Conservation (phyloP, 2,888 invertebrate genomes). For the Dysmachus trigonus region DNA sequence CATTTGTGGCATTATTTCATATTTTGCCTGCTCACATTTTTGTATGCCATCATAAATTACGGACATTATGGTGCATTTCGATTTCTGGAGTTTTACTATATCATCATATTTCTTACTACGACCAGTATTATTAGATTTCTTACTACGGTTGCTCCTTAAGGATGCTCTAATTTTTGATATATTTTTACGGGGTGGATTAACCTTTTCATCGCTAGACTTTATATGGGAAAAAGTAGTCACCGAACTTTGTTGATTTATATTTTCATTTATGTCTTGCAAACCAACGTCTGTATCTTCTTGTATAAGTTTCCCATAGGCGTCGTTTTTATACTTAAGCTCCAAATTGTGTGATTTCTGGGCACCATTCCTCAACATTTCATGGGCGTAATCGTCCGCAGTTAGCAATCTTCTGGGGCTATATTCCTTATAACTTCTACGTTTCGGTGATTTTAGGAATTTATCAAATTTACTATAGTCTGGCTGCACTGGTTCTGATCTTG, state of each 20-base stretch:
- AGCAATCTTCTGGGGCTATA: not conserved
- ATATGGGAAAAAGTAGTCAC: not conserved
- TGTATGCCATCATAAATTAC: slow-evolving; percentile 43
- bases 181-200: not conserved
- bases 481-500: not conserved
- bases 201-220: not conserved
- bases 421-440: not conserved
- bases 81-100: slow-evolving; percentile 36
- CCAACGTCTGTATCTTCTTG: slow-evolving; percentile 5
- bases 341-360: not conserved
- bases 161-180: not conserved
- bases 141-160: not conserved
- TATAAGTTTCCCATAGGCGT: not conserved
- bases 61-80: slow-evolving; percentile 43
- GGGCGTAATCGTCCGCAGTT: not conserved
- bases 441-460: not conserved
- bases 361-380: not conserved
- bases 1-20: not conserved
- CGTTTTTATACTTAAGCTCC: slow-evolving; percentile 31
- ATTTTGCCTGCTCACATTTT: slow-evolving; percentile 27
- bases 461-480: not conserved
- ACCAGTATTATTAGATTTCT: not conserved
- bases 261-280: not conserved
- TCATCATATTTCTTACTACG: slow-evolving; percentile 28
- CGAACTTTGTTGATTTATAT: not conserved